Conservation (phyloP, 2,888 invertebrate genomes). For the Zhengitettix transpicula region DNA sequence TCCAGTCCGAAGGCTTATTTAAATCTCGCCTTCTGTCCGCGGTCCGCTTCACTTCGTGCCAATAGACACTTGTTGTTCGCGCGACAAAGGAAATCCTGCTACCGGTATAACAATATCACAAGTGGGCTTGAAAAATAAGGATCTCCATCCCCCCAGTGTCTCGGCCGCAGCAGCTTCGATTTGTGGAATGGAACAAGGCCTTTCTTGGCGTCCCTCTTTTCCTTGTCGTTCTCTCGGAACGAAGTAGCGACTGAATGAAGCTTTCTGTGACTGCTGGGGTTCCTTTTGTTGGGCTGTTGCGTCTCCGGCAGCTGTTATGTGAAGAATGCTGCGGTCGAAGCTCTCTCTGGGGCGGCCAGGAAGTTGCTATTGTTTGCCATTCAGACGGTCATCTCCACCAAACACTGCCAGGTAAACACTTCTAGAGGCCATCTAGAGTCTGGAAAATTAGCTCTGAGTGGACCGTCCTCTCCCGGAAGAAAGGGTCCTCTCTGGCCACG, state of each 20-base stretch:
- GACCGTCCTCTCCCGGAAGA: no score
- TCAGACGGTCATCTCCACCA: no score
- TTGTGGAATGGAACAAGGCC: constrained; percentile 4
- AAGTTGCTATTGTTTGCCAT: no score
- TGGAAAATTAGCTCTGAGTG: no score
- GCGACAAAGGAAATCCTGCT: no score
- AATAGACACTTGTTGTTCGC: constrained; percentile 8
- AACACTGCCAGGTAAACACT: no score
- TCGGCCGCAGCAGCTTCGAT: constrained; percentile 1
- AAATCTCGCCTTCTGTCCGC: constrained; percentile 4
- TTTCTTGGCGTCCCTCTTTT: no score
- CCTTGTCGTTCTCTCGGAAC: constrained; percentile 1
- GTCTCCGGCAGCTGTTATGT: constrained; percentile 3
- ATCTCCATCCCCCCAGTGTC: neutral
- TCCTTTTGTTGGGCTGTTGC: constrained; percentile 3
- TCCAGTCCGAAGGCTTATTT: neutral
- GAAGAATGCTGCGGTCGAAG: neutral
- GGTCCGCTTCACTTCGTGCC: constrained; percentile 1
- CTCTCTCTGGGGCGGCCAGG: no score
- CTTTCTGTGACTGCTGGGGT: constrained; percentile 3
- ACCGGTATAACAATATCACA: neutral
- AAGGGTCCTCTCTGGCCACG: no score
- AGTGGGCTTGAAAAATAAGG: constrained; percentile 5
- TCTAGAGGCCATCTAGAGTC: no score
- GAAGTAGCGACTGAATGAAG: constrained; percentile 6